A percentile compares a stretch with the other conserved stretches of the same genome.
Conservation (phyloP, 2,113 vertebrate species). For the Willisornis vidua region DNA sequence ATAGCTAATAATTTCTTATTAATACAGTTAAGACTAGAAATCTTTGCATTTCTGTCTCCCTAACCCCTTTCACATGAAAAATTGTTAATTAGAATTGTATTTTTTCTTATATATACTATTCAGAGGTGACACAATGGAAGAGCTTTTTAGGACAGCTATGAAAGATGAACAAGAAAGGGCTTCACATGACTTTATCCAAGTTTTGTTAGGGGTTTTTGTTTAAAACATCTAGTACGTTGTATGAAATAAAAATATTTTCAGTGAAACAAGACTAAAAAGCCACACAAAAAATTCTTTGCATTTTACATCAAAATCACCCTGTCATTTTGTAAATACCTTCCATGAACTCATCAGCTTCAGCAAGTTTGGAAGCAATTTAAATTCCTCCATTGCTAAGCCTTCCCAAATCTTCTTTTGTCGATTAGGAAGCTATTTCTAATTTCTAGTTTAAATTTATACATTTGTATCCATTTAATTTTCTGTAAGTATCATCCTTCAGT, state of each 20-base stretch:
- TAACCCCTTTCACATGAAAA: too few species aligned
- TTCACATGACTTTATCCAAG: not conserved
- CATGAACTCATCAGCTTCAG: not conserved
- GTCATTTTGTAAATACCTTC: not conserved
- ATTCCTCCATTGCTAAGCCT: not conserved
- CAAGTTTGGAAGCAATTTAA: slow-evolving; percentile 10
- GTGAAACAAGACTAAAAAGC: not conserved
- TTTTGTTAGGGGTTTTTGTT: not conserved
- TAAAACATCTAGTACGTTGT: not conserved
- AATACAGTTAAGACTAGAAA: too few species aligned
- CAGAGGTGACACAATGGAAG: not conserved
- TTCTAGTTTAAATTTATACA: not conserved
- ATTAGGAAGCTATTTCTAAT: not conserved
- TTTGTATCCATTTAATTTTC: slow-evolving; percentile 20
- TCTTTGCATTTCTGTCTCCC: too few species aligned
- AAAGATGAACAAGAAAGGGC: not conserved
- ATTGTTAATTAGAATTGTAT: not conserved
- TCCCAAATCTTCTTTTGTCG: slow-evolving; percentile 2
- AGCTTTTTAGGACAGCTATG: not conserved
- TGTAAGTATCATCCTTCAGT: not conserved
- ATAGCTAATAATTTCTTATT: too few species aligned
- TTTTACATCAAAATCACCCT: not conserved
- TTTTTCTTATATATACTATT: not conserved
- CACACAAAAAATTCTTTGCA: not conserved
- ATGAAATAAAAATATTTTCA: not conserved